Conservation (phyloP, 2,888 invertebrate genomes). For the Carabus problematicus region DNA sequence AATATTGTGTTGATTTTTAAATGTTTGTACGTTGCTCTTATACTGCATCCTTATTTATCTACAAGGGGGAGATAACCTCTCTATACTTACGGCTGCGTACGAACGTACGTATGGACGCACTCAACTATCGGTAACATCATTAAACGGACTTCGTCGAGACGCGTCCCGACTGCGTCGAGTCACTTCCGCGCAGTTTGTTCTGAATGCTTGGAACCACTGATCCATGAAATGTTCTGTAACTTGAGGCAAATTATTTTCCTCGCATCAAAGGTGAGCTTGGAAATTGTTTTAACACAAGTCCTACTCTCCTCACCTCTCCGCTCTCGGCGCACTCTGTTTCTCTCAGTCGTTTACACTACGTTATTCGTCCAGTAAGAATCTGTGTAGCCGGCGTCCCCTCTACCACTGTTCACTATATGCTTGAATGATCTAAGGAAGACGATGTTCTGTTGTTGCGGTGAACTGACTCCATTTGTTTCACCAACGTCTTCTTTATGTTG, state of each 20-base stretch:
- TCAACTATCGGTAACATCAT: conserved; percentile 46
- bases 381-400: conserved; percentile 10
- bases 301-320: neutral
- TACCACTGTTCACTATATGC: conserved; percentile 12
- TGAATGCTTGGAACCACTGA: conserved; percentile 52
- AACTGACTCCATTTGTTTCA: conserved; percentile 40
- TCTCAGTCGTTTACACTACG: too few relatives aligned
- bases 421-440: conserved; percentile 39
- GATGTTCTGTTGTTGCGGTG: conserved; percentile 27
- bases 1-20: too few relatives aligned
- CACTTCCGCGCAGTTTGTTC: conserved; percentile 51
- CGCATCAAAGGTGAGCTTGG: conserved; percentile 54
- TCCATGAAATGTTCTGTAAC: conserved; percentile 56
- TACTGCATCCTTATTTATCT: too few relatives aligned
- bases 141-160: conserved; percentile 28
- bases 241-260: conserved; percentile 56
- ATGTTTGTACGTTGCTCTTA: too few relatives aligned
- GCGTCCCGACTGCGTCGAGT: conserved; percentile 8
- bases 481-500: conserved; percentile 40
- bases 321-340: neutral
- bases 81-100: too few relatives aligned
- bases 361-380: too few relatives aligned
- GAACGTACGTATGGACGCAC: conserved; percentile 34
- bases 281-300: conserved; percentile 55
- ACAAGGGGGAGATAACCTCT: too few relatives aligned